Percentiles rank a stretch among this genome's conserved stretches.
Conservation (phyloP, 2,113 vertebrate genomes). For the Pitta sordida region DNA sequence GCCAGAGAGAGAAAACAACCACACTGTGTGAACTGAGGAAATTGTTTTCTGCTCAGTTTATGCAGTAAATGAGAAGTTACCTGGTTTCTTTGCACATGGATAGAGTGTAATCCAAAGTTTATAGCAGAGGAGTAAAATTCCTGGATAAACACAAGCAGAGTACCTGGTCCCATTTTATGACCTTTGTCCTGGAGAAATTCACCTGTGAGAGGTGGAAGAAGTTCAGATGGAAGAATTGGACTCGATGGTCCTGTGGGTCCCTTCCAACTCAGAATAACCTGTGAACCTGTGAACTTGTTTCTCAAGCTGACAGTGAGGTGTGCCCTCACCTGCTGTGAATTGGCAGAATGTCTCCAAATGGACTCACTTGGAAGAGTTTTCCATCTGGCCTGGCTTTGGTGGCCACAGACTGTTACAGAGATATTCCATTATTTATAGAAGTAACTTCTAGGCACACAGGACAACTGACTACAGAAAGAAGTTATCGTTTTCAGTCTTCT, state of each 20-base stretch:
- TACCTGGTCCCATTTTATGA: neutral
- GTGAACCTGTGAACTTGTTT: too few species aligned
- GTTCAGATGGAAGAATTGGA: too few species aligned
- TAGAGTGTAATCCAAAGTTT: neutral
- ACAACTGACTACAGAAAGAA: neutral
- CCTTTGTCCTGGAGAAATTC: neutral
- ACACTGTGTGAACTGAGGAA: neutral
- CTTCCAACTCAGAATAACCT: too few species aligned
- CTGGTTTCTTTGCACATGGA: neutral
- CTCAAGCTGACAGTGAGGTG: neutral
- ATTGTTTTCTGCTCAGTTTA: neutral
- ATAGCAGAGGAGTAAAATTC: neutral
- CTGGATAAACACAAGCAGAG: accelerated
- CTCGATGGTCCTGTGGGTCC: too few species aligned
- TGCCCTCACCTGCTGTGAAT: neutral
- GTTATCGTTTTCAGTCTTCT: neutral
- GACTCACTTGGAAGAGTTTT: neutral
- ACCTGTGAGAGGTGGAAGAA: neutral
- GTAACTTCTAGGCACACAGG: neutral
- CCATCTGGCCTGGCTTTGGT: neutral
- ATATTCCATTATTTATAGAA: neutral
- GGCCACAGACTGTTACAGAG: neutral
- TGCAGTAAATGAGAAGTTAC: neutral
- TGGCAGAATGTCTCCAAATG: neutral
- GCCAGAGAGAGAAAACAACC: neutral